Percentiles rank a stretch among this genome's conserved stretches.
phyloP scores from a whole-genome alignment of 2,113 vertebrate genomes.

The Campylorhamphus procurvoides region DNA sequence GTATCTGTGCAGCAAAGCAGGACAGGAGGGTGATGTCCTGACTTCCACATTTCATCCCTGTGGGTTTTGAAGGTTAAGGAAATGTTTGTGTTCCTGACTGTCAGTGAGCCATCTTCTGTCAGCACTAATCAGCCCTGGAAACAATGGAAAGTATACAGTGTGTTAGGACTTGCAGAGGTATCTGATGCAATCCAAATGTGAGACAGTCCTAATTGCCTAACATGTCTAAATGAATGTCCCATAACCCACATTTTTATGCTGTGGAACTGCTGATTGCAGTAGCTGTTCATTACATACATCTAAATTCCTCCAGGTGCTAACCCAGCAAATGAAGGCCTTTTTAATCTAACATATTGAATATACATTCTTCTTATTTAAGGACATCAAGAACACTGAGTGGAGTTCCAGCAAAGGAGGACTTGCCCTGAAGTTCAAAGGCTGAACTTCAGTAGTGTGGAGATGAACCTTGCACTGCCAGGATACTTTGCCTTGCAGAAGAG shows the following conservation, averaged over 20 bases:
- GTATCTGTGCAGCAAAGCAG: neutral
- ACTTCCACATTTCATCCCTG: neutral
- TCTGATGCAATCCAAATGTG: slow-evolving; percentile 35
- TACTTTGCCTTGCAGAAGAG: neutral
- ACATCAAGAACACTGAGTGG: neutral
- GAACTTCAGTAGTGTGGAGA: neutral
- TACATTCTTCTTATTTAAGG: neutral
- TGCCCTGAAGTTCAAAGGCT: neutral
- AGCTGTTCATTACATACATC: neutral
- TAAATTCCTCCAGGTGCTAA: neutral
- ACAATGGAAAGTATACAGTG: neutral
- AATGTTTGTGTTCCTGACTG: neutral
- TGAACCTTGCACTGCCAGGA: neutral
- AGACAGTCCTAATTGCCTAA: slow-evolving; percentile 13
- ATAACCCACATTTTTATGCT: neutral
- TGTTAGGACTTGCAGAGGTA: slow-evolving; percentile 35
- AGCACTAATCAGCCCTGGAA: neutral
- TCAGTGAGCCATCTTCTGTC: neutral
- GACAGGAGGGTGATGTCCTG: neutral
- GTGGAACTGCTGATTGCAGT: neutral
- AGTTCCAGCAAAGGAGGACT: neutral
- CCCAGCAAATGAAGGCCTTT: neutral
- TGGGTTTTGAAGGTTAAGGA: neutral
- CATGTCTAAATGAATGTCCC: neutral
- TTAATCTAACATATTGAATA: neutral